phyloP scores from a whole-genome alignment of 2,888 invertebrate genomes.

The Aphidius colemani region DNA sequence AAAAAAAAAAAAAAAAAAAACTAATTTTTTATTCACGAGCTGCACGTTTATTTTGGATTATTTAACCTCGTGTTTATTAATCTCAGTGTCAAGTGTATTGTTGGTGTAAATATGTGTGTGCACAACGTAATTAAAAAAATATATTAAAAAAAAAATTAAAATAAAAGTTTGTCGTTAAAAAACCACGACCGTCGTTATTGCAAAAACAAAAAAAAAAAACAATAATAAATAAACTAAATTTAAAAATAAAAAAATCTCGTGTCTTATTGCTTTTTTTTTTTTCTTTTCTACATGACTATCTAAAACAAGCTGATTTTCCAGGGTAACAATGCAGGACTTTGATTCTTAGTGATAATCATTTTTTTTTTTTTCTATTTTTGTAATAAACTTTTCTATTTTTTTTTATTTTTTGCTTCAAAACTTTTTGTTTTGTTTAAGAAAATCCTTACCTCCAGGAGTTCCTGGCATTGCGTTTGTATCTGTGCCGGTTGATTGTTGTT shows the following conservation, averaged over 20 bases:
- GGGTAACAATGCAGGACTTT: not conserved
- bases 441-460: constrained; percentile 60
- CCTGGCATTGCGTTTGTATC: constrained; percentile 57
- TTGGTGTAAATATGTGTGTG: constrained; percentile 29
- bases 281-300: constrained; percentile 22
- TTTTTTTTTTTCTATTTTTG: constrained; percentile 18
- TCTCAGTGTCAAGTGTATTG: constrained; percentile 27
- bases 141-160: not conserved
- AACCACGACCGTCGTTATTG: constrained; percentile 15
- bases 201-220: not conserved
- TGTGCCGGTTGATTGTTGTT: constrained; percentile 52
- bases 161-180: constrained; percentile 1
- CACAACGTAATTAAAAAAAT: too few relatives aligned
- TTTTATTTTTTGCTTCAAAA: not conserved
- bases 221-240: constrained; percentile 15
- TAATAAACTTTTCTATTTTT: constrained; percentile 10
- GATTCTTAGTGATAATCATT: constrained; percentile 1
- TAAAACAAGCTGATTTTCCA: constrained; percentile 8
- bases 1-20: not conserved
- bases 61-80: constrained; percentile 33
- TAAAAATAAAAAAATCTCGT: constrained; percentile 21
- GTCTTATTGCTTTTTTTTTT: constrained; percentile 23
- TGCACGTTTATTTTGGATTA: constrained; percentile 32
- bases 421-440: too few relatives aligned
- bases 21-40: constrained; percentile 30